Percentiles rank a stretch among this genome's conserved stretches.
phyloP scores from a whole-genome alignment of 2,113 vertebrate species.

The Centropus bengalensis region DNA sequence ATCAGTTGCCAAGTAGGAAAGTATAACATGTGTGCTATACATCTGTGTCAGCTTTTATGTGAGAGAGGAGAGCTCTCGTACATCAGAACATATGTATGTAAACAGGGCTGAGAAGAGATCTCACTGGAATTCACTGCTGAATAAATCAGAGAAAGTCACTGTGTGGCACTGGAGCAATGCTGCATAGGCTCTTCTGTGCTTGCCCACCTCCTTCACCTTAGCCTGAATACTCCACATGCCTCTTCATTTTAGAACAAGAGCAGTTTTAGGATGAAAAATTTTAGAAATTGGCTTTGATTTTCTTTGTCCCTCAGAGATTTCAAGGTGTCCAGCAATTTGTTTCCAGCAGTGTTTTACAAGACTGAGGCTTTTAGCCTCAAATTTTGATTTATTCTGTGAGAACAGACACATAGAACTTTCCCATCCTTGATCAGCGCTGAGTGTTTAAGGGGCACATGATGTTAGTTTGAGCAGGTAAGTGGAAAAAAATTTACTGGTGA shows the following conservation, averaged over 20 bases:
- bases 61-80: not conserved
- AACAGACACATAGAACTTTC: not conserved
- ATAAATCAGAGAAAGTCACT: constrained; percentile 32
- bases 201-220: constrained; percentile 5
- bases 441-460: not conserved
- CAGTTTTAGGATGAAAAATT: constrained; percentile 23
- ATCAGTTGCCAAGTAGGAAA: constrained; percentile 30
- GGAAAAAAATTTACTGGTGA: constrained; percentile 44
- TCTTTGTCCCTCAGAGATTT: constrained; percentile 10
- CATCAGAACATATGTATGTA: constrained; percentile 1
- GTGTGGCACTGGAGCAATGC: not conserved
- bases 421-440: not conserved
- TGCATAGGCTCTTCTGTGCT: not conserved
- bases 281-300: constrained; percentile 42
- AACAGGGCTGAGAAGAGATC: constrained; percentile 30
- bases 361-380: constrained; percentile 31
- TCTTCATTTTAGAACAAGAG: constrained; percentile 9
- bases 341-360: constrained; percentile 31
- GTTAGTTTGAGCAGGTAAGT: constrained; percentile 16
- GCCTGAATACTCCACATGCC: not conserved
- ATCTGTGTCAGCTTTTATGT: constrained; percentile 45
- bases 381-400: not conserved
- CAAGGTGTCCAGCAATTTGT: not conserved
- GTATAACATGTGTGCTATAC: not conserved
- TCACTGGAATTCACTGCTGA: not conserved